Base-by-base conservation (phyloP, 2,113 vertebrate species). In the Cyphomyrus discorhynchus region DNA sequence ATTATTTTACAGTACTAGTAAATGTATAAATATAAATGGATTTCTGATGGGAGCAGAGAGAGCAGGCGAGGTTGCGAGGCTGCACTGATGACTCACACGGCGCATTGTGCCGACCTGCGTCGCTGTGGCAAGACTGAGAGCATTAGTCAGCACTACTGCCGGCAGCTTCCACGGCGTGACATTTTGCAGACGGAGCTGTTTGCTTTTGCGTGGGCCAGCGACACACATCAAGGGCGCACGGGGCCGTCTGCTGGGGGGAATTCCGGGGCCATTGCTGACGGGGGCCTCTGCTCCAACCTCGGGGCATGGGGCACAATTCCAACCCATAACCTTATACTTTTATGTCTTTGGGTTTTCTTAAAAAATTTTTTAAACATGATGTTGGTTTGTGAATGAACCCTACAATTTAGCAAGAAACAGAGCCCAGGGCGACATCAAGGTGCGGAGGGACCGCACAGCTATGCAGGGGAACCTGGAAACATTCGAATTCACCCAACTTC, bases 361-460 rank as follows among this genome's bases (percentile, higher is more conserved):
- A 42, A 42, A 42, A 42, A 42, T 0, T 3, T 42, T 42, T 53
- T 24, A 86, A 19, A 85, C 52, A 21, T 49, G 8, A 27, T 49
- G 45, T 11, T 13, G 56, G 47, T 58, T 89, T 58, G 56, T 58
- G 82, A 89, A 86, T 86, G 53, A 89, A 52, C 50, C 84, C 84
- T 21, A 87, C 24, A 74, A 87, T n/a, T 66, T 19, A 47, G 24
- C 21, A 15, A 85, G 62, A 90, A 49, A 86, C 9, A 53, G 50
- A 87, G 24, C 13, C 19, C 4, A 6, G 21, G 21, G 35, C 2
- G 4, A 15, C 49, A n/a, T 24, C 82, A 8, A 39, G 31, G 35
- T 80, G 27, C 1, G 39, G 70, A 17, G 39, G 27, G 46, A 17
- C n/a, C 15, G 19, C 84, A 4, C 42, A 19, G 2, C 19, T 24